Evolutionary conservation across 2,797 vertebrate genomes (phyloP).

Genomic region (Ara ararauna): DNA sequence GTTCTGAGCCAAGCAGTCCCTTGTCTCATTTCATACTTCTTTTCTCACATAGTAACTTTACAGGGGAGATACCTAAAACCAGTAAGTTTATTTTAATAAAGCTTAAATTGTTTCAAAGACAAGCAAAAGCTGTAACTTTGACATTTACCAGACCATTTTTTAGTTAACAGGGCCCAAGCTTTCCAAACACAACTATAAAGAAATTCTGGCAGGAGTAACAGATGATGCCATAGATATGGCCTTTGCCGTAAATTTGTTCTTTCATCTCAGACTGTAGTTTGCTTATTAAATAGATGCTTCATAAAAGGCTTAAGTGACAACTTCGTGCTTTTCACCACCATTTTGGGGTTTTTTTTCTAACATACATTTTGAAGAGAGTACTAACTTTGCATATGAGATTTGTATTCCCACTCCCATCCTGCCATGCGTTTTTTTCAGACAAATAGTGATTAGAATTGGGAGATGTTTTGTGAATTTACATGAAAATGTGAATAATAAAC

Average conservation of each 20-base stretch:
- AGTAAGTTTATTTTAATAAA: neutral
- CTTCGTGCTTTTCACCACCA: neutral
- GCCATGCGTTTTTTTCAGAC: neutral
- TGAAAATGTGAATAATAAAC: neutral
- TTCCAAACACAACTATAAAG: accelerated
- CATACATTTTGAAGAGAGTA: neutral
- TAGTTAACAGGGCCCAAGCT: neutral
- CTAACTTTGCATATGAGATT: neutral
- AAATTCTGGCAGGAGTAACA: neutral
- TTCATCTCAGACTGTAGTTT: neutral
- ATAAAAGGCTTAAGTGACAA: neutral
- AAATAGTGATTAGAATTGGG: neutral
- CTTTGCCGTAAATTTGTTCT: neutral
- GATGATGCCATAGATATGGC: neutral
- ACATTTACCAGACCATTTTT: neutral
- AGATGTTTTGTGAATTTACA: neutral
- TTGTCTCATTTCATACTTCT: neutral
- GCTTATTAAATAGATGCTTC: neutral
- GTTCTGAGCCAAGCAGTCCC: too few species aligned
- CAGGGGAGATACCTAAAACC: neutral
- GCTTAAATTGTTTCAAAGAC: neutral
- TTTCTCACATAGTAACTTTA: neutral
- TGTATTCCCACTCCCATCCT: neutral
- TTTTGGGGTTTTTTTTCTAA: neutral
- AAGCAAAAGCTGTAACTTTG: neutral